These are phyloP conservation scores for Catocala fraxini DNA, from an alignment of 2,888 invertebrate genomes.

Conservation along the genomic window DNA sequence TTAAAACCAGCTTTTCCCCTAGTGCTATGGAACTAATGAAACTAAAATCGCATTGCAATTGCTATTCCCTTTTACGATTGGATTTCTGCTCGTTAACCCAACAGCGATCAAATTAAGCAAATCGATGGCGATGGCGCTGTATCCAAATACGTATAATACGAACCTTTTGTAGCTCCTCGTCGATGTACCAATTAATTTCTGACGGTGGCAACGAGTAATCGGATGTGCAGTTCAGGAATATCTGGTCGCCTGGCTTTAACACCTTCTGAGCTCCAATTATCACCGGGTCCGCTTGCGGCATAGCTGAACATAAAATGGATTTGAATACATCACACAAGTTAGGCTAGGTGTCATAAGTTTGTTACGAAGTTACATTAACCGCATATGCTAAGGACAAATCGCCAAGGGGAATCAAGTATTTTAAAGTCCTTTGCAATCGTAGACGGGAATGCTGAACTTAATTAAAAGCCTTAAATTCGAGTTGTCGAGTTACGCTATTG, in stretches of 20 bases:
- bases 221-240: conserved; percentile 80
- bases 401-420: conserved; percentile 52
- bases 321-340: conserved; percentile 64
- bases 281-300: conserved; percentile 79
- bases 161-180: conserved; percentile 82
- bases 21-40: conserved; percentile 34
- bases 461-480: conserved; percentile 63
- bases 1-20: conserved; percentile 10
- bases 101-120: conserved; percentile 43
- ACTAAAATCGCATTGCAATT: conserved; percentile 36
- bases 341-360: conserved; percentile 49
- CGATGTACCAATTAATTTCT: conserved; percentile 85
- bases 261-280: conserved; percentile 79
- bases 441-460: conserved; percentile 55
- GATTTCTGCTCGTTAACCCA: conserved; percentile 36
- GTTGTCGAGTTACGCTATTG: conserved; percentile 56
- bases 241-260: conserved; percentile 80
- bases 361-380: conserved; percentile 49
- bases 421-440: conserved; percentile 51
- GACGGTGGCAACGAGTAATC: conserved; percentile 81
- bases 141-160: conserved; percentile 34
- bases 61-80: conserved; percentile 31
- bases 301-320: conserved; percentile 72
- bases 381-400: conserved; percentile 37
- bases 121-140: conserved; percentile 31